Conservation (phyloP, 2,888 invertebrate genomes). For the Cataglyphis cursor region DNA sequence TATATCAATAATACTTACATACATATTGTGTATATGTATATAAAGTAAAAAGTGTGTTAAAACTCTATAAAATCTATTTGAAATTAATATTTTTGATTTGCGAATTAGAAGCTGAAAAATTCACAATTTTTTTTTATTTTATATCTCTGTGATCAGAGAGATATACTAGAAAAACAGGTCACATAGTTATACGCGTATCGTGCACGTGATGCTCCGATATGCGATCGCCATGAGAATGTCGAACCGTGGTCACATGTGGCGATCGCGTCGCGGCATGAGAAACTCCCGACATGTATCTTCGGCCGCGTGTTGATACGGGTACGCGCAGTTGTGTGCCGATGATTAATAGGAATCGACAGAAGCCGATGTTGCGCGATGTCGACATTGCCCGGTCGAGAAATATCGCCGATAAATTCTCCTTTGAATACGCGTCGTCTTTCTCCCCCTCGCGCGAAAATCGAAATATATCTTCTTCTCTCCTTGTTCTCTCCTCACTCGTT, state of each 20-base stretch:
- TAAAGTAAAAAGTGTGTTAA: neutral
- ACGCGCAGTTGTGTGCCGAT: slow-evolving; percentile 44
- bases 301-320: slow-evolving; percentile 35
- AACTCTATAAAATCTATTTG: neutral
- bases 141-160: neutral
- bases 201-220: slow-evolving; percentile 68
- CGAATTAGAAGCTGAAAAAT: neutral
- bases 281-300: slow-evolving; percentile 62
- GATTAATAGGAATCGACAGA: slow-evolving; percentile 70
- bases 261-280: slow-evolving; percentile 62
- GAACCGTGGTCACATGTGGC: slow-evolving; percentile 67
- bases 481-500: slow-evolving; percentile 3
- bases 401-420: slow-evolving; percentile 70
- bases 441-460: slow-evolving; percentile 39
- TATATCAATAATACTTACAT: neutral
- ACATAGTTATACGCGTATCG: slow-evolving; percentile 64
- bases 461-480: slow-evolving; percentile 54
- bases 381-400: slow-evolving; percentile 41
- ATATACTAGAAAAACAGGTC: neutral
- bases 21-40: neutral
- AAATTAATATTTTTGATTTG: neutral
- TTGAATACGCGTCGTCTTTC: slow-evolving; percentile 3
- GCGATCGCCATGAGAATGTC: slow-evolving; percentile 73
- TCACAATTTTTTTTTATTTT: neutral
- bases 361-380: slow-evolving; percentile 54